Evolutionary conservation across 2,888 invertebrate genomes (phyloP).

Genomic region (Bellardia pandia): DNA sequence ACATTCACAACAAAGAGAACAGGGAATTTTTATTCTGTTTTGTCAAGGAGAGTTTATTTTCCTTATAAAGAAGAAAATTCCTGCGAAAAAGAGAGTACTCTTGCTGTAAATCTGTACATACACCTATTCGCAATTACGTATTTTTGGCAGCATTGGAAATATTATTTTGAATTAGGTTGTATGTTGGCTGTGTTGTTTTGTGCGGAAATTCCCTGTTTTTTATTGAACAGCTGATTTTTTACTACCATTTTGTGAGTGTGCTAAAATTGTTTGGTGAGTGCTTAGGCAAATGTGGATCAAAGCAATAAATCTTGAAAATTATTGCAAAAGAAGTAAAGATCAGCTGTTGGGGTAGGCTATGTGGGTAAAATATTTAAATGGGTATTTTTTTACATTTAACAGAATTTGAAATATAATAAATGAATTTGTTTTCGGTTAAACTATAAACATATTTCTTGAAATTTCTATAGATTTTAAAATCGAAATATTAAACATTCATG

Average conservation of each 20-base stretch:
- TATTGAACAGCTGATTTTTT: conserved; percentile 58
- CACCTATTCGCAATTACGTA: background rate
- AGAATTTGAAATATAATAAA: too few relatives aligned
- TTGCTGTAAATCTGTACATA: conserved; percentile 28
- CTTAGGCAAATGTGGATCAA: conserved; percentile 24
- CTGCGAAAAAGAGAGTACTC: conserved; percentile 2
- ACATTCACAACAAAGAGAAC: conserved; percentile 2
- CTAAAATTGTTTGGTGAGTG: background rate
- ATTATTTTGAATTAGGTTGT: conserved; percentile 37
- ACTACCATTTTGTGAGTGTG: conserved; percentile 26
- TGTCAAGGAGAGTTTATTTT: conserved; percentile 21
- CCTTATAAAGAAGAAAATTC: conserved; percentile 17
- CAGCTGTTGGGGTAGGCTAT: conserved; percentile 9
- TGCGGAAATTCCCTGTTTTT: conserved; percentile 57
- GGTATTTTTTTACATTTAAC: background rate
- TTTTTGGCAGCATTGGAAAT: conserved; percentile 50
- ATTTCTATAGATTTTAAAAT: too few relatives aligned
- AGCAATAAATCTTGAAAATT: background rate
- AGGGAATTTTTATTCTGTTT: background rate
- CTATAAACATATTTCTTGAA: too few relatives aligned
- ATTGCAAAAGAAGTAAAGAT: background rate
- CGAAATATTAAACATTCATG: too few relatives aligned
- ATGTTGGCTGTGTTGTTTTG: conserved; percentile 22
- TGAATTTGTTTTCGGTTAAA: too few relatives aligned
- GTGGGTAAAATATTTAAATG: background rate